These are phyloP conservation scores for Temnothorax longispinosus DNA, from an alignment of 1,140 invertebrate species.

Conservation along the genomic window DNA sequence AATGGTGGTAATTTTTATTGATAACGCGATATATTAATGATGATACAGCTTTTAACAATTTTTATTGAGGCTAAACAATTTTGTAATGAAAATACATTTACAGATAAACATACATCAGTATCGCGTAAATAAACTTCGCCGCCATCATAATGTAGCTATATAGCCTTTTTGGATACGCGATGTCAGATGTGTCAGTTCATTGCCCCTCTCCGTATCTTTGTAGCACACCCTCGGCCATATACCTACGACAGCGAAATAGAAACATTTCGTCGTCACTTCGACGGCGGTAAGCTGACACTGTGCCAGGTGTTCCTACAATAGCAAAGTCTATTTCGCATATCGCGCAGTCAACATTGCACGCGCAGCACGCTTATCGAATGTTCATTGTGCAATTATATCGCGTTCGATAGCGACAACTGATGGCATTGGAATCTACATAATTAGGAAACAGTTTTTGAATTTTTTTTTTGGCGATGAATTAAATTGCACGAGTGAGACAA, in stretches of 20 bases:
- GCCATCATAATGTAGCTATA: background rate
- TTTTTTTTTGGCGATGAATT: background rate
- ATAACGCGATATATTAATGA: background rate
- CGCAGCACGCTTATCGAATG: constrained; percentile 24
- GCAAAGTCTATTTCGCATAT: constrained; percentile 57
- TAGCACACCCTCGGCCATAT: constrained; percentile 61
- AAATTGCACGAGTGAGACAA: background rate
- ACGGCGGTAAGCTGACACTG: constrained; percentile 70
- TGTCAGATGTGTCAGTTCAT: constrained; percentile 61
- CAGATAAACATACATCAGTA: background rate
- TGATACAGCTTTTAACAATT: background rate
- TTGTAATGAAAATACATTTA: background rate
- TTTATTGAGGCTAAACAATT: background rate
- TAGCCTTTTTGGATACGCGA: constrained; percentile 42
- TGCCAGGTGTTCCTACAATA: constrained; percentile 74
- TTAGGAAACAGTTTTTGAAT: background rate
- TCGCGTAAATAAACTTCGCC: background rate
- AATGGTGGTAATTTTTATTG: background rate
- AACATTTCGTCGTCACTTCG: constrained; percentile 74
- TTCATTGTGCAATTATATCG: constrained; percentile 24
- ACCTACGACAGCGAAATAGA: constrained; percentile 56
- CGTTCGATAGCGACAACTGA: background rate
- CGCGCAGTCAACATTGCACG: constrained; percentile 33
- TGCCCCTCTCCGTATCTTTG: constrained; percentile 15
- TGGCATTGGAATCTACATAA: background rate